phyloP scores from a whole-genome alignment of 2,797 vertebrate species.

The Parambassis ranga region DNA sequence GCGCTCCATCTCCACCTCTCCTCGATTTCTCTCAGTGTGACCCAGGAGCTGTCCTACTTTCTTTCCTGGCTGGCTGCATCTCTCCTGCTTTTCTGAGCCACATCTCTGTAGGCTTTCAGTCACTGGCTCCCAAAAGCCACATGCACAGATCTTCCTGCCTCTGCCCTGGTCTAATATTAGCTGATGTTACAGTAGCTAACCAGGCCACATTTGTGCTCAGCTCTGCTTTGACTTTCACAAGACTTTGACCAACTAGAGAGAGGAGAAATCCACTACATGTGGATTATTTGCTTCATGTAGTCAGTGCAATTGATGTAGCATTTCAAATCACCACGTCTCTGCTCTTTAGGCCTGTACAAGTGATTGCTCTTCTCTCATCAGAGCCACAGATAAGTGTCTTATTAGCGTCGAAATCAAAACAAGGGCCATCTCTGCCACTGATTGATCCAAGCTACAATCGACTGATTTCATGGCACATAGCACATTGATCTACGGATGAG shows the following conservation, averaged over 20 bases:
- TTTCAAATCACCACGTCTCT: too few relatives aligned
- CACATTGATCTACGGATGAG: conserved; percentile 3
- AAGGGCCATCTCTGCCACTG: neutral
- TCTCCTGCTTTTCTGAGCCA: conserved; percentile 67
- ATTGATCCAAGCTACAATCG: conserved; percentile 17
- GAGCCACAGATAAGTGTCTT: neutral
- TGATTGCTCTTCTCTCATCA: neutral
- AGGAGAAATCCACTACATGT: neutral
- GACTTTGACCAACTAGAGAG: conserved; percentile 64
- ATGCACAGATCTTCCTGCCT: conserved; percentile 44
- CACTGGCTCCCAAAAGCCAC: conserved; percentile 52
- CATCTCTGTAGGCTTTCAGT: conserved; percentile 71
- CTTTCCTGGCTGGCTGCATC: conserved; percentile 42
- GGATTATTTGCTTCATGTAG: neutral
- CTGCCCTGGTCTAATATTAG: conserved; percentile 75
- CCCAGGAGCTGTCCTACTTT: conserved; percentile 67
- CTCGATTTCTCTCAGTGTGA: conserved; percentile 38
- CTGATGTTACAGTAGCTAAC: conserved; percentile 60
- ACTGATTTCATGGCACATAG: neutral
- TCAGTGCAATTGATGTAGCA: neutral
- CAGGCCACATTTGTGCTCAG: conserved; percentile 63
- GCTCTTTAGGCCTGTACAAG: neutral
- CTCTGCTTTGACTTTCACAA: conserved; percentile 71
- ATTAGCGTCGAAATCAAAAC: conserved; percentile 7
- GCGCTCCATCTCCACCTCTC: neutral